phyloP scores from a whole-genome alignment of 2,113 vertebrate species.

The Rana temporaria region DNA sequence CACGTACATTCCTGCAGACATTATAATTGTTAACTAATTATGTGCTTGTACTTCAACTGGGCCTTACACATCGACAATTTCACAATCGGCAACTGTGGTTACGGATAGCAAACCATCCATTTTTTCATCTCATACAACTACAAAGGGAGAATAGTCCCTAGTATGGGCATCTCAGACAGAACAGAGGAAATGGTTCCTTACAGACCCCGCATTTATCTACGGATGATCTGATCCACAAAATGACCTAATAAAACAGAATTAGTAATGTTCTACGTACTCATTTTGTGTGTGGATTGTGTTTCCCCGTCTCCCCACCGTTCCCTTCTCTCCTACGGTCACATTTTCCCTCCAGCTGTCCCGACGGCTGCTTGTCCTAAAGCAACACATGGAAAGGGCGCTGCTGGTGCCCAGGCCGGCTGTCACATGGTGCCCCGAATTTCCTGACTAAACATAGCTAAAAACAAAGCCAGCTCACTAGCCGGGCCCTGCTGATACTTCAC shows the following conservation, averaged over 20 bases:
- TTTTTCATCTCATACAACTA: too few relatives aligned
- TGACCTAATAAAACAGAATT: not conserved
- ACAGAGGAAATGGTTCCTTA: too few relatives aligned
- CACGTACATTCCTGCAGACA: too few relatives aligned
- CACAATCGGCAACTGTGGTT: too few relatives aligned
- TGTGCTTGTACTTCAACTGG: too few relatives aligned
- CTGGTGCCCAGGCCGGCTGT: conserved; percentile 53
- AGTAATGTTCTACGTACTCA: conserved; percentile 66
- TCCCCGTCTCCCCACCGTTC: conserved; percentile 7
- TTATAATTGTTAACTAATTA: too few relatives aligned
- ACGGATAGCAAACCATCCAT: too few relatives aligned
- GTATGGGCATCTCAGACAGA: too few relatives aligned
- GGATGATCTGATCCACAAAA: too few relatives aligned
- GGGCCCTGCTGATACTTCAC: conserved; percentile 47
- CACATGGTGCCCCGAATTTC: conserved; percentile 45
- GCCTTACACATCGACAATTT: too few relatives aligned
- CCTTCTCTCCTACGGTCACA: conserved; percentile 63
- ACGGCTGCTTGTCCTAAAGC: conserved; percentile 47
- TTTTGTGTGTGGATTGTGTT: conserved; percentile 56
- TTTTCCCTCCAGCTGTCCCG: conserved; percentile 63
- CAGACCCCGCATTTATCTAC: too few relatives aligned
- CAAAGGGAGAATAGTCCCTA: too few relatives aligned
- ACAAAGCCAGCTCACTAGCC: conserved; percentile 52
- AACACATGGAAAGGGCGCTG: conserved; percentile 41
- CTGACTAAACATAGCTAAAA: conserved; percentile 59